Evolutionary conservation across 2,113 vertebrate species (phyloP).

Genomic region (human (Homo sapiens)): DNA sequence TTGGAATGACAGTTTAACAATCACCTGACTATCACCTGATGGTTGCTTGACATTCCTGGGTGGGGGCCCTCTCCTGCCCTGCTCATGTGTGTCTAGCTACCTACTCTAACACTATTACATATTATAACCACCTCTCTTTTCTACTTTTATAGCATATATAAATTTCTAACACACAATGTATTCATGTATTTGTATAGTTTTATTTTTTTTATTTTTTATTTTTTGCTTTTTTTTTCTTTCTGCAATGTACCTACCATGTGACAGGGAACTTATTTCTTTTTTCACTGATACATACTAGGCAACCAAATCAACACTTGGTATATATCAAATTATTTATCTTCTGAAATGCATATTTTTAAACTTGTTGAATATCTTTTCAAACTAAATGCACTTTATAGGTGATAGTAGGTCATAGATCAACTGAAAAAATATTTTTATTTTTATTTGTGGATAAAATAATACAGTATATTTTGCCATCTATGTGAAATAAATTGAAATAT

Average conservation of each 20-base stretch:
- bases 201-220: too few species aligned
- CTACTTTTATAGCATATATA: neutral
- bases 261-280: neutral
- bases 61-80: too few species aligned
- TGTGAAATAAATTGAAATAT: neutral
- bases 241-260: neutral
- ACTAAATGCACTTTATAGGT: neutral
- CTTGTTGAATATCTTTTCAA: neutral
- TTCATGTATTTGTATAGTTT: neutral
- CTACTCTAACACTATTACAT: neutral
- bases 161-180: neutral
- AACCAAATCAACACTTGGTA: neutral
- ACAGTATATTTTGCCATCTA: neutral
- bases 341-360: neutral
- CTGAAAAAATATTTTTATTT: neutral
- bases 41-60: too few species aligned
- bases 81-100: too few species aligned
- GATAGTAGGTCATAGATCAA: neutral
- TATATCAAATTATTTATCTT: neutral
- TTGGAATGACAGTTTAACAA: too few species aligned
- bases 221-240: neutral
- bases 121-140: neutral
- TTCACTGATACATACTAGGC: neutral
- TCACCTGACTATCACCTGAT: too few species aligned
- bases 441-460: neutral